Evolutionary conservation across 1,140 invertebrate genomes (phyloP).

Genomic region (Drosophila serrata): DNA sequence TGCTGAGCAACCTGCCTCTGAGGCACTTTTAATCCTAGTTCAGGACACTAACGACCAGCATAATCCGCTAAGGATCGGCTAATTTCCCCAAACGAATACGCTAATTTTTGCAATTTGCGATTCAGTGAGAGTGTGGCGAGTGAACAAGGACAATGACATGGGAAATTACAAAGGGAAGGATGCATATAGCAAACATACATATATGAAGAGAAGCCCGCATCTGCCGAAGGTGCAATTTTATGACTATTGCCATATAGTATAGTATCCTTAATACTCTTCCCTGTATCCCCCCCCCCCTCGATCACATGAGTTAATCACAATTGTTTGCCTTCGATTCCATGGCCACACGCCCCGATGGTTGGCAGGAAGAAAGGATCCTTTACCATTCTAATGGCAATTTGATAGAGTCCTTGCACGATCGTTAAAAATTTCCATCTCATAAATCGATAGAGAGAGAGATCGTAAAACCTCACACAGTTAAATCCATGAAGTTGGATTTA

Average conservation of each 20-base stretch:
- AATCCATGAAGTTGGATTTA: slow-evolving; percentile 33
- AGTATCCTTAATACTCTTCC: background rate
- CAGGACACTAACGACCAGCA: slow-evolving; percentile 43
- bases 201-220: slow-evolving; percentile 21
- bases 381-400: slow-evolving; percentile 44
- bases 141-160: slow-evolving; percentile 46
- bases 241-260: slow-evolving; percentile 11
- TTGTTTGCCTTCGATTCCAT: slow-evolving; percentile 16
- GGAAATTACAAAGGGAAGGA: slow-evolving; percentile 7
- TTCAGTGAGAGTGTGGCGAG: slow-evolving; percentile 37
- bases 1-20: slow-evolving; percentile 1
- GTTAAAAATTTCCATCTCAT: slow-evolving; percentile 37
- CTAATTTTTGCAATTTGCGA: slow-evolving; percentile 55
- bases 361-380: slow-evolving; percentile 3
- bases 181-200: background rate
- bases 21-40: background rate
- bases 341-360: slow-evolving; percentile 36
- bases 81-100: slow-evolving; percentile 64
- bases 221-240: slow-evolving; percentile 50
- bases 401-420: slow-evolving; percentile 35
- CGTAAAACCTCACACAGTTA: slow-evolving; percentile 22
- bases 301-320: slow-evolving; percentile 42
- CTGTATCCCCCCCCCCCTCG: slow-evolving; percentile 16
- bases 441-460: slow-evolving; percentile 1
- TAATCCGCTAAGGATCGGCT: slow-evolving; percentile 41